phyloP scores from a whole-genome alignment of 2,888 invertebrate species.

The Caenorhabditis sulstoni region DNA sequence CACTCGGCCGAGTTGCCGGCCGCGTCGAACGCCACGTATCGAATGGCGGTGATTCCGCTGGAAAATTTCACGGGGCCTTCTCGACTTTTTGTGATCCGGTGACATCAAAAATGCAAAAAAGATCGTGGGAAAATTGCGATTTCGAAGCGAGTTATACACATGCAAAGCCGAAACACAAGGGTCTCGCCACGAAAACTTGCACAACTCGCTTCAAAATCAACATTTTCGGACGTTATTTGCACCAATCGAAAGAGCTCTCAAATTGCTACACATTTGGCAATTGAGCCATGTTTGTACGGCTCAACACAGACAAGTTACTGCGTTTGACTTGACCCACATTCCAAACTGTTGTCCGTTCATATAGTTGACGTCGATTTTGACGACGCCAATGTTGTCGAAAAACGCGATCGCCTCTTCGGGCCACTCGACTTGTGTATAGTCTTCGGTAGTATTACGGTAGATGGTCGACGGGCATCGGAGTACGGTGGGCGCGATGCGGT shows the following conservation, averaged over 20 bases:
- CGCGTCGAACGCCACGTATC: conserved; percentile 58
- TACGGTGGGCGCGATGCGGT: conserved; percentile 52
- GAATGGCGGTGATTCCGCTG: conserved; percentile 60
- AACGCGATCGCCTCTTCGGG: conserved; percentile 39
- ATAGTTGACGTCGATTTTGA: conserved; percentile 29
- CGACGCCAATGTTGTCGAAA: conserved; percentile 56
- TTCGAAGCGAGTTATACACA: too few species aligned
- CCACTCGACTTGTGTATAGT: conserved; percentile 38
- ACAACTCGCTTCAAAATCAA: too few species aligned
- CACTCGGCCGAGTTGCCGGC: conserved; percentile 62
- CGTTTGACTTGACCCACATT: conserved; percentile 24
- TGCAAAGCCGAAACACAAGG: too few species aligned
- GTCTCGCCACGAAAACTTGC: too few species aligned
- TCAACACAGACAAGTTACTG: too few species aligned
- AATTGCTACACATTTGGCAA: too few species aligned
- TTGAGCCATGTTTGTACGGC: too few species aligned
- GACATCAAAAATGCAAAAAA: not conserved
- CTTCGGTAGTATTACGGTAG: conserved; percentile 1
- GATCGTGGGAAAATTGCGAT: not conserved
- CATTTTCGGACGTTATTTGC: too few species aligned
- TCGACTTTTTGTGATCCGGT: too few species aligned
- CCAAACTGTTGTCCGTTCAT: conserved; percentile 56
- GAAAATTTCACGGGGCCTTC: too few species aligned
- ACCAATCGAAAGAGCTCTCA: not conserved
- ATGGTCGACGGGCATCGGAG: conserved; percentile 34